Conservation (phyloP, 2,797 vertebrate species). For the Scomberomorus guttatus region DNA sequence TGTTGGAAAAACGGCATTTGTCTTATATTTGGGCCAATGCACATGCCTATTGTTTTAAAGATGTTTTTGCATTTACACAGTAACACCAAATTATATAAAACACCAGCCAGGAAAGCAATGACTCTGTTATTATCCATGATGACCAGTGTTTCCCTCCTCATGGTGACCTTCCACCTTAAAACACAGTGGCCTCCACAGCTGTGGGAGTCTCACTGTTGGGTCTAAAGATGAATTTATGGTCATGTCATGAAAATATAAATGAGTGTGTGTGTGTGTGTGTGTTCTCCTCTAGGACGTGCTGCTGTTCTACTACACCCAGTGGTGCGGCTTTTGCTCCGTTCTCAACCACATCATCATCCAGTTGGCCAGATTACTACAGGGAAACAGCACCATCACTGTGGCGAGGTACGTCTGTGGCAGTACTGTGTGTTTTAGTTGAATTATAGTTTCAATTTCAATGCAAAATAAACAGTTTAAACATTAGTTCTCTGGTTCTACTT, state of each 20-base stretch:
- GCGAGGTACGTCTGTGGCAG: slow-evolving; percentile 86
- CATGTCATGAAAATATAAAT: background rate
- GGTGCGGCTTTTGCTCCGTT: slow-evolving; percentile 85
- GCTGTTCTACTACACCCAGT: slow-evolving; percentile 86
- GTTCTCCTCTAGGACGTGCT: slow-evolving; percentile 89
- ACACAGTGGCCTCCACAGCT: too few species aligned
- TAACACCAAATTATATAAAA: too few species aligned
- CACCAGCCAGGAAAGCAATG: too few species aligned
- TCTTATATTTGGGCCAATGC: too few species aligned
- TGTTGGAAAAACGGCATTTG: too few species aligned
- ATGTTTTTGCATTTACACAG: too few species aligned
- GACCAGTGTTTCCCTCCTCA: too few species aligned
- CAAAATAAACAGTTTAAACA: background rate
- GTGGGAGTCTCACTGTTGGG: too few species aligned
- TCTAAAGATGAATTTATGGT: background rate
- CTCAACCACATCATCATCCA: slow-evolving; percentile 87
- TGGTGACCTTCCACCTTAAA: too few species aligned
- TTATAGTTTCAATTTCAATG: background rate
- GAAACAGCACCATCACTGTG: slow-evolving; percentile 86
- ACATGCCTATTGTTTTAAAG: too few species aligned
- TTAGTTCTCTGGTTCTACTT: background rate
- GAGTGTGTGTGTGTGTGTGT: slow-evolving; percentile 18
- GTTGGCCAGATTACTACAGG: slow-evolving; percentile 90
- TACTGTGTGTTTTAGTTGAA: background rate
- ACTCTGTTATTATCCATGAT: too few species aligned